phyloP scores from a whole-genome alignment of 1,140 invertebrate species.

The Zaprionus lachaisei region DNA sequence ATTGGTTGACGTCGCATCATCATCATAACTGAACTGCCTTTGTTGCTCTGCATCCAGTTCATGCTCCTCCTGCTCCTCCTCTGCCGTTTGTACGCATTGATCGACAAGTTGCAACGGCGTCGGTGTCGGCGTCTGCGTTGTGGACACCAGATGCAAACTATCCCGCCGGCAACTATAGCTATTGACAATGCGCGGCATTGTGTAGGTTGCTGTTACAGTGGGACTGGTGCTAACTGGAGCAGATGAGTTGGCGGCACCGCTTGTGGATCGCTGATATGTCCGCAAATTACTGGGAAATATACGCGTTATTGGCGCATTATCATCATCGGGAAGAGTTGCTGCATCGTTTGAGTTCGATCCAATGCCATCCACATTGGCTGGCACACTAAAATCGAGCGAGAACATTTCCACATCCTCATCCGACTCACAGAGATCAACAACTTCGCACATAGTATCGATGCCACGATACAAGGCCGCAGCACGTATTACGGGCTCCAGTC shows the following conservation, averaged over 20 bases:
- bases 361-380: slow-evolving; percentile 63
- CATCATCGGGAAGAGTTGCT: slow-evolving; percentile 43
- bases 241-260: slow-evolving; percentile 17
- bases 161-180: slow-evolving; percentile 67
- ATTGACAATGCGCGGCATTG: slow-evolving; percentile 66
- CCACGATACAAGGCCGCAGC: slow-evolving; percentile 65
- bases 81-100: slow-evolving; percentile 60
- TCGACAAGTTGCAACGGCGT: slow-evolving; percentile 58
- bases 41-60: neutral
- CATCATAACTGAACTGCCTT: neutral
- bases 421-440: slow-evolving; percentile 65
- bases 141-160: slow-evolving; percentile 64
- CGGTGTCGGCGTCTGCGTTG: slow-evolving; percentile 42
- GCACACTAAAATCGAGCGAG: slow-evolving; percentile 65
- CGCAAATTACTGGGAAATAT: slow-evolving; percentile 70
- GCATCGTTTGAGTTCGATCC: slow-evolving; percentile 52
- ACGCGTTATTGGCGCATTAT: slow-evolving; percentile 59
- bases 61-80: slow-evolving; percentile 3
- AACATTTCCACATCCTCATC: slow-evolving; percentile 74
- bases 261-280: slow-evolving; percentile 58
- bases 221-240: neutral
- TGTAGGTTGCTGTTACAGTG: slow-evolving; percentile 47
- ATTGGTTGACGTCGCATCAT: slow-evolving; percentile 37
- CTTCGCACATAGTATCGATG: slow-evolving; percentile 58
- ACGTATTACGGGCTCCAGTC: slow-evolving; percentile 60